Conservation (phyloP, 64 coral and sea anemone species). For the Actinia equina region DNA sequence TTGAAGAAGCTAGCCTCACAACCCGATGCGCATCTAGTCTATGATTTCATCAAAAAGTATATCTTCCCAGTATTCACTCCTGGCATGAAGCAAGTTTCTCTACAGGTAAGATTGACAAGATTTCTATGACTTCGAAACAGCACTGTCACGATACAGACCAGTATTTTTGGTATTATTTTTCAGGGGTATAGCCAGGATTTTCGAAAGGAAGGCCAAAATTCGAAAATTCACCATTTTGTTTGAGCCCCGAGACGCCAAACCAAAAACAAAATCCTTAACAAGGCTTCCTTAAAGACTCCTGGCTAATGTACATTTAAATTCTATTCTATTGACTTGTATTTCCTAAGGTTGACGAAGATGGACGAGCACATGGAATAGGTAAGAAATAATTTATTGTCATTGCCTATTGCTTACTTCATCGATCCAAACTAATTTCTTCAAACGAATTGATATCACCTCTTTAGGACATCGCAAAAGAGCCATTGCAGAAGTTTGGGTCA, state of each 20-base stretch:
- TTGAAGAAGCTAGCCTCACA: conserved; percentile 43
- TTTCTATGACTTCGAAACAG: too few relatives aligned
- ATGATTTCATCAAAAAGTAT: conserved; percentile 30
- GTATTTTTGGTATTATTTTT: too few relatives aligned
- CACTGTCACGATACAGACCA: too few relatives aligned
- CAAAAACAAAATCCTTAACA: too few relatives aligned
- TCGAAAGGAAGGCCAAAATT: too few relatives aligned
- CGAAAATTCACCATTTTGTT: too few relatives aligned
- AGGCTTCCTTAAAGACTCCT: too few relatives aligned
- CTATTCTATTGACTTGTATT: not conserved
- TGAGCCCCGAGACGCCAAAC: too few relatives aligned
- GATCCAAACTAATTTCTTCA: not conserved
- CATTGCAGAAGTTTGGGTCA: conserved; percentile 59
- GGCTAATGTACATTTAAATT: too few relatives aligned
- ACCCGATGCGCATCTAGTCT: conserved; percentile 25
- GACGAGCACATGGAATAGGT: conserved; percentile 59
- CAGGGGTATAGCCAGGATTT: too few relatives aligned
- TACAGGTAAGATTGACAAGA: conserved; percentile 24
- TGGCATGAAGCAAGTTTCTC: conserved; percentile 20
- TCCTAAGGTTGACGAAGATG: conserved; percentile 68
- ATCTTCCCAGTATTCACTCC: conserved; percentile 13
- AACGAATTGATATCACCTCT: not conserved
- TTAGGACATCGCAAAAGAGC: conserved; percentile 78
- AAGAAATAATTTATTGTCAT: not conserved
- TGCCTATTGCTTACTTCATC: not conserved